Evolutionary conservation across 2,888 invertebrate genomes (phyloP).

Genomic region (Calameuta idolon): DNA sequence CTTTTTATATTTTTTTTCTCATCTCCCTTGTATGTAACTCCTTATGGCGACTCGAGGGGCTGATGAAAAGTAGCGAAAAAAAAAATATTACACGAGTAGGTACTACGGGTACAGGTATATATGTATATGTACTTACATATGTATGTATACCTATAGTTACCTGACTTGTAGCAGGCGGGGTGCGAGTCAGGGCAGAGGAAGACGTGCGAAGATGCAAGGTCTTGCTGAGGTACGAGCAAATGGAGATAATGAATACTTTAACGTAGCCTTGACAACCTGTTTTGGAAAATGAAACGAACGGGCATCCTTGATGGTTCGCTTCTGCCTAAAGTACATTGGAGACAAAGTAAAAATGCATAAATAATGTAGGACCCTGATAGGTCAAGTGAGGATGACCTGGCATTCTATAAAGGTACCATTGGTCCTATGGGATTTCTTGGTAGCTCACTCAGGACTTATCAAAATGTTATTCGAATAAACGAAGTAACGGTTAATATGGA

Average conservation of each 20-base stretch:
- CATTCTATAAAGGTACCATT: neutral
- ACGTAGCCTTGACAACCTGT: conserved; percentile 8
- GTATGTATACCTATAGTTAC: neutral
- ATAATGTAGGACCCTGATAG: neutral
- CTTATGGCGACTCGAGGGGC: neutral
- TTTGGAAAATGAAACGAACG: neutral
- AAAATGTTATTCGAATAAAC: neutral
- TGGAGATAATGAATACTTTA: neutral
- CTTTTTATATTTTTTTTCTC: neutral
- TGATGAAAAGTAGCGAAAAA: neutral
- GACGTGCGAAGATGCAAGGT: neutral
- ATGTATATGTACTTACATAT: neutral
- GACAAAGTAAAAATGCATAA: neutral
- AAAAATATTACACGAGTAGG: neutral
- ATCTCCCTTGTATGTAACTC: neutral
- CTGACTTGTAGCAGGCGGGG: neutral
- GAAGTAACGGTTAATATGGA: neutral
- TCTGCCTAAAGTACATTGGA: neutral
- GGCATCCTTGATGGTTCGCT: neutral
- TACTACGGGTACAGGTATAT: neutral
- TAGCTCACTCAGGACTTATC: neutral
- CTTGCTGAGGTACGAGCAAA: neutral
- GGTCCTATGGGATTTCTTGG: neutral
- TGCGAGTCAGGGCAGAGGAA: neutral
- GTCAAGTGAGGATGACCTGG: neutral